A percentile compares a stretch with the other conserved stretches of the same genome.
phyloP scores from a whole-genome alignment of 2,888 invertebrate species.

The Lacanobia wlatinum region DNA sequence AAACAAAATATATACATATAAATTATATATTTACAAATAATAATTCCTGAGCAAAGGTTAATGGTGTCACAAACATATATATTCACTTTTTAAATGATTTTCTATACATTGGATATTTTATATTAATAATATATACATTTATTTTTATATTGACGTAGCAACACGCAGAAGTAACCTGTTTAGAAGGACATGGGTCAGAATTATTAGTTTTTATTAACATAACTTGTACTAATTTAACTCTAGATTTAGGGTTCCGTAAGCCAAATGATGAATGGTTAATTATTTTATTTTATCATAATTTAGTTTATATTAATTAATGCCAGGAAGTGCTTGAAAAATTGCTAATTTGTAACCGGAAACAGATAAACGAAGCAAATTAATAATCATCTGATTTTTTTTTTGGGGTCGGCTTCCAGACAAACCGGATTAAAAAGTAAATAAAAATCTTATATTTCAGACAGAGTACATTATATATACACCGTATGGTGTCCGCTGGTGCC shows the following conservation, averaged over 20 bases:
- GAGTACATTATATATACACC: too few species aligned
- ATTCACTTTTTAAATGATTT: constrained; percentile 36
- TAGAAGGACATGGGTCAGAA: constrained; percentile 20
- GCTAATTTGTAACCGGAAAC: too few species aligned
- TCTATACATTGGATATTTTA: neutral
- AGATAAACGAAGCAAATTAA: too few species aligned
- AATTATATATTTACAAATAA: constrained; percentile 10
- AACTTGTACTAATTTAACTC: constrained; percentile 9
- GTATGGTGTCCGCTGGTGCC: too few species aligned
- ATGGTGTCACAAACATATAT: constrained; percentile 16
- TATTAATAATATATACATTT: constrained; percentile 2
- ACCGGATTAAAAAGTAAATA: too few species aligned
- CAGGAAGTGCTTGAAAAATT: too few species aligned
- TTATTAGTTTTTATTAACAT: constrained; percentile 32
- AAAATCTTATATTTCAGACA: too few species aligned
- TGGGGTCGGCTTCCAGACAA: too few species aligned
- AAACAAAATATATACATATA: neutral
- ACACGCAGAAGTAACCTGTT: constrained; percentile 23
- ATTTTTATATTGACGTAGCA: neutral
- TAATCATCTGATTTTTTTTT: too few species aligned
- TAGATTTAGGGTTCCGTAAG: constrained; percentile 1
- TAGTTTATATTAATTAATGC: too few species aligned
- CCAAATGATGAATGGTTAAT: neutral
- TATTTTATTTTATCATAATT: too few species aligned
- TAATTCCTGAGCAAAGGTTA: constrained; percentile 16